These are phyloP conservation scores for Latrodectus geometricus DNA, from an alignment of 1,140 invertebrate genomes.

Conservation along the genomic window DNA sequence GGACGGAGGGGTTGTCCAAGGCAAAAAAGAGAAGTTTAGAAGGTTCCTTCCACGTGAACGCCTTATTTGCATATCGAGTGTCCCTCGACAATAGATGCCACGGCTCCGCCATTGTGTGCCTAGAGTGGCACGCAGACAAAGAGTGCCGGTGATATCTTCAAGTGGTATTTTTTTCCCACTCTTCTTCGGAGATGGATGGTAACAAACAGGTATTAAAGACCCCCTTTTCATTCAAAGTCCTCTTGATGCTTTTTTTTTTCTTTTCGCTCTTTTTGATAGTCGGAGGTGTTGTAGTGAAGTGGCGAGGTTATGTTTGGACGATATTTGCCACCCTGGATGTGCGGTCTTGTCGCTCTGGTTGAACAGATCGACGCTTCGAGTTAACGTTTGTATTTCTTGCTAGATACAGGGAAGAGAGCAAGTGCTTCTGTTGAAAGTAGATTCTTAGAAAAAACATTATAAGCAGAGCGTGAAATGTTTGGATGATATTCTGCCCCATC, in stretches of 20 bases:
- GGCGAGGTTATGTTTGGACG: neutral
- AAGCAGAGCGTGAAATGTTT: no score
- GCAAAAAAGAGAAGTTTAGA: no score
- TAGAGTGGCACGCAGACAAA: neutral
- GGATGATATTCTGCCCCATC: no score
- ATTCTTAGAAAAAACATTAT: no score
- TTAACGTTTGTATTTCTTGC: no score
- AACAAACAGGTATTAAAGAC: slow-evolving; percentile 4
- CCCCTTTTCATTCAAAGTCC: neutral
- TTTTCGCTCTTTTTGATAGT: neutral
- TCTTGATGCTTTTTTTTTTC: neutral
- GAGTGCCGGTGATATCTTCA: neutral
- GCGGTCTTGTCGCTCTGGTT: no score
- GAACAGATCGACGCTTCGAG: no score
- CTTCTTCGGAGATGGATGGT: neutral
- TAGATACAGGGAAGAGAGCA: no score
- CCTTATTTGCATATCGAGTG: slow-evolving; percentile 20
- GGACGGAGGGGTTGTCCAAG: no score
- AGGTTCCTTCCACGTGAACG: slow-evolving; percentile 4
- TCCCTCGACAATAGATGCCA: neutral
- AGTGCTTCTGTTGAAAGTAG: no score
- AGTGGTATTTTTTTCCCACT: no score
- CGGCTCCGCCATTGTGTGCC: neutral
- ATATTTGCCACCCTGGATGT: neutral
- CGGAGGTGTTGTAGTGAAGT: neutral